These are phyloP conservation scores for Pollimyrus isidori DNA, from an alignment of 2,113 vertebrate species.

Conservation along the genomic window DNA sequence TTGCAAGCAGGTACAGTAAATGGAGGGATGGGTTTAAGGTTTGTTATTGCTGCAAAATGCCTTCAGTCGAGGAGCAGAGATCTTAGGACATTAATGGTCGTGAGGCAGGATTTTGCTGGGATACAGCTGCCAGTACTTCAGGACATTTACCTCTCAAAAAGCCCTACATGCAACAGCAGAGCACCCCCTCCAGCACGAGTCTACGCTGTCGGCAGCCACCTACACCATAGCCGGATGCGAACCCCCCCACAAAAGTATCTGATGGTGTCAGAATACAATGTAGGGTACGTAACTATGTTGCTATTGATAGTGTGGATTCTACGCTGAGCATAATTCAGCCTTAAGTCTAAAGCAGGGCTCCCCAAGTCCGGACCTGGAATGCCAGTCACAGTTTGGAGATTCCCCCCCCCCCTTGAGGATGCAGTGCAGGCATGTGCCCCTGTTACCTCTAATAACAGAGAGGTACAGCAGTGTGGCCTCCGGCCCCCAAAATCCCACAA, in stretches of 20 bases:
- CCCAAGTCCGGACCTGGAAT: not conserved
- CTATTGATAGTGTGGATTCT: not conserved
- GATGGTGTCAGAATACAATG: not conserved
- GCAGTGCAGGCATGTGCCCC: not conserved
- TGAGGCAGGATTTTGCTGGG: not conserved
- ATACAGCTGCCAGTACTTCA: not conserved
- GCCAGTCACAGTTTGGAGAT: not conserved
- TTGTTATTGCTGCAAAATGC: not conserved
- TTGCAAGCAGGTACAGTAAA: not conserved
- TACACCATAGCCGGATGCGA: not conserved
- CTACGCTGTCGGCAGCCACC: too few species aligned
- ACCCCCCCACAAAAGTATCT: not conserved
- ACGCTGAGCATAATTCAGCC: not conserved
- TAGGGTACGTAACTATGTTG: not conserved
- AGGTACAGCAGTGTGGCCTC: not conserved
- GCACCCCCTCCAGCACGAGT: not conserved
- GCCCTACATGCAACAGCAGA: not conserved
- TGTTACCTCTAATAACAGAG: not conserved
- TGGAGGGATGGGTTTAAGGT: not conserved
- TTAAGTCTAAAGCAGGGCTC: not conserved
- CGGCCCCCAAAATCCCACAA: slow-evolving; percentile 20
- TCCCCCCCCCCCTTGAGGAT: not conserved
- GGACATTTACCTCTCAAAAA: not conserved
- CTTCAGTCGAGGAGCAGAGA: not conserved
- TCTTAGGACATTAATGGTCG: not conserved